Conservation (phyloP, 2,888 invertebrate genomes). For the Disparrhopalites patrizii region DNA sequence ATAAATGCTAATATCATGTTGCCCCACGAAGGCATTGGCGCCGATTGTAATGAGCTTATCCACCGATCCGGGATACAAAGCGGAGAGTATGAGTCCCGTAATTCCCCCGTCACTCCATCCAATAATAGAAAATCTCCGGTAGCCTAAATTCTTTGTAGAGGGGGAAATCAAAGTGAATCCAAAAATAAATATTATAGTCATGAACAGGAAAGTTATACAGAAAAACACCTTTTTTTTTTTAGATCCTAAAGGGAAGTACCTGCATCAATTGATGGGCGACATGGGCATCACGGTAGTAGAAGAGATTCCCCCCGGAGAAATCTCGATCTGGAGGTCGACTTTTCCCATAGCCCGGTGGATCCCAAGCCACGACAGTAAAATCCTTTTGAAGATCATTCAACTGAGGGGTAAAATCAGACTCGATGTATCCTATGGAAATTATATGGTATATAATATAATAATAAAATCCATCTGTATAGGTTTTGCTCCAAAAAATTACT, state of each 20-base stretch:
- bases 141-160: constrained; percentile 59
- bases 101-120: constrained; percentile 92
- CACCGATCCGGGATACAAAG: constrained; percentile 63
- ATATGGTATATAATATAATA: constrained; percentile 6
- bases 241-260: constrained; percentile 51
- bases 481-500: too few relatives aligned
- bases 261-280: constrained; percentile 68
- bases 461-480: too few relatives aligned
- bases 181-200: too few relatives aligned
- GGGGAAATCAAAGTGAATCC: too few relatives aligned
- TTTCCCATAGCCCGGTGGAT: constrained; percentile 62
- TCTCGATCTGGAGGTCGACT: constrained; percentile 71
- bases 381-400: constrained; percentile 56
- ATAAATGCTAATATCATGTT: constrained; percentile 24
- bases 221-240: neutral
- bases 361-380: constrained; percentile 69
- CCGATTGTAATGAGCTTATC: constrained; percentile 75
- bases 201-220: too few relatives aligned
- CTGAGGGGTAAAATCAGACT: constrained; percentile 44
- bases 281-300: constrained; percentile 71
- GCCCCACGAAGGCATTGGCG: constrained; percentile 61
- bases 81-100: constrained; percentile 70
- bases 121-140: constrained; percentile 67
- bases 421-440: constrained; percentile 12
- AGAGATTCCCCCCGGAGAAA: constrained; percentile 66